phyloP scores from a whole-genome alignment of 1,140 invertebrate genomes.

The Paracyclopina nana region DNA sequence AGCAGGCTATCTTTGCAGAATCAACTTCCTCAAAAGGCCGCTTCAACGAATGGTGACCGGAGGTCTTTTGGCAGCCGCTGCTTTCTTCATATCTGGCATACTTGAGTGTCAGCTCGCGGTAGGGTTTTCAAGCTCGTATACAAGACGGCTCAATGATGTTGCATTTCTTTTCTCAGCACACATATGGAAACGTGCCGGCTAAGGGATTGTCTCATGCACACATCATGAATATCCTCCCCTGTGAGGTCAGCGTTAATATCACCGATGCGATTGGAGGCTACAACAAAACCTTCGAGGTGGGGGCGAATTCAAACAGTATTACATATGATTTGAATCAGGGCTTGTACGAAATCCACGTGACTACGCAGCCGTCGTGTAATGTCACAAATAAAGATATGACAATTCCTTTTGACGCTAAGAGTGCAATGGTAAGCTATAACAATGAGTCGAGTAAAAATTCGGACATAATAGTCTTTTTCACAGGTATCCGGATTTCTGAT shows the following conservation, averaged over 20 bases:
- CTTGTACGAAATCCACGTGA: too few relatives aligned
- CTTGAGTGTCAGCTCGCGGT: constrained; percentile 60
- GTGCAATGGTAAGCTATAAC: too few relatives aligned
- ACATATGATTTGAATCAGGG: not conserved
- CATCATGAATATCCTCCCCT: constrained; percentile 7
- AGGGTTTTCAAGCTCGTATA: constrained; percentile 12
- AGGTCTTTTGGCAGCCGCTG: constrained; percentile 53
- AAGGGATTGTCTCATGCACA: not conserved
- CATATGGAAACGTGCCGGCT: not conserved
- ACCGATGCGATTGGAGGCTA: not conserved
- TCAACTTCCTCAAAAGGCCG: constrained; percentile 35
- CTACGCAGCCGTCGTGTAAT: too few relatives aligned
- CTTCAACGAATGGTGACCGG: constrained; percentile 57
- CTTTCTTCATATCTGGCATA: constrained; percentile 70
- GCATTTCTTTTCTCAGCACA: not conserved
- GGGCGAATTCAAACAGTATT: not conserved
- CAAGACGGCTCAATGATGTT: constrained; percentile 3
- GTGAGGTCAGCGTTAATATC: not conserved
- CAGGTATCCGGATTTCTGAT: too few relatives aligned
- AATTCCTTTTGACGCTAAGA: too few relatives aligned
- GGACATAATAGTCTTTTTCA: too few relatives aligned
- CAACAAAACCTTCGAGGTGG: not conserved
- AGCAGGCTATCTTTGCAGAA: constrained; percentile 21
- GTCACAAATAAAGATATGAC: too few relatives aligned
- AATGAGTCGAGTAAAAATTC: too few relatives aligned